Conservation (phyloP, 1,140 invertebrate genomes). For the Pollicipes pollicipes region DNA sequence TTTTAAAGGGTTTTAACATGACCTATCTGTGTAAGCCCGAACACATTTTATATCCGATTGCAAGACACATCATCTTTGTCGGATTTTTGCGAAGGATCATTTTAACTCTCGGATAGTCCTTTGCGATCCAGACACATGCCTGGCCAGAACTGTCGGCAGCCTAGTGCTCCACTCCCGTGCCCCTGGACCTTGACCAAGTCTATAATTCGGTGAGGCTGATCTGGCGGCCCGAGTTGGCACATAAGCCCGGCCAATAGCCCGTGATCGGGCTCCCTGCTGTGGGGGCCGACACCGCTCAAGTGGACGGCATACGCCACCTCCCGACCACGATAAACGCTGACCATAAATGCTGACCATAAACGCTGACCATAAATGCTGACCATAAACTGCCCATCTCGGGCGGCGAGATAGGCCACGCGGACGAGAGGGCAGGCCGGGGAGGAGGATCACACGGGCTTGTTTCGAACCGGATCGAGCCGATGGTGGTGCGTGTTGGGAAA, state of each 20-base stretch:
- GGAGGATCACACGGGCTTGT: not conserved
- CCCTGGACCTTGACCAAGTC: no score
- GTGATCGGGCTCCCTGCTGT: not conserved
- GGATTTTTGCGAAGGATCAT: no score
- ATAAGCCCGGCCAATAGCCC: not conserved
- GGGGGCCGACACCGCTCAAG: not conserved
- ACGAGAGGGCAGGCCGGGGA: no score
- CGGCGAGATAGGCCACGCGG: not conserved
- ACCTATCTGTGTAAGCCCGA: no score
- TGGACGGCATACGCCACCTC: not conserved
- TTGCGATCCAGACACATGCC: no score
- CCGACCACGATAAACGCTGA: not conserved
- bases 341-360: not conserved
- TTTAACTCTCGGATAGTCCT: no score
- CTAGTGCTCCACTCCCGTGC: not conserved
- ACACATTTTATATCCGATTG: no score
- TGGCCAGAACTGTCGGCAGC: no score
- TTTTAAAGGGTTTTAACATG: no score
- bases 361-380: not conserved
- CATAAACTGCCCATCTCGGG: not conserved
- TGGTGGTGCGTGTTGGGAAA: not conserved
- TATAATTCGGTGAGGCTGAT: not conserved
- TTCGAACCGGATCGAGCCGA: not conserved
- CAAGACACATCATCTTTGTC: no score
- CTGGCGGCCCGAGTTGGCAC: not conserved